These are phyloP conservation scores for Sarcophaga variegata DNA, from an alignment of 2,888 invertebrate genomes.

Conservation along the genomic window DNA sequence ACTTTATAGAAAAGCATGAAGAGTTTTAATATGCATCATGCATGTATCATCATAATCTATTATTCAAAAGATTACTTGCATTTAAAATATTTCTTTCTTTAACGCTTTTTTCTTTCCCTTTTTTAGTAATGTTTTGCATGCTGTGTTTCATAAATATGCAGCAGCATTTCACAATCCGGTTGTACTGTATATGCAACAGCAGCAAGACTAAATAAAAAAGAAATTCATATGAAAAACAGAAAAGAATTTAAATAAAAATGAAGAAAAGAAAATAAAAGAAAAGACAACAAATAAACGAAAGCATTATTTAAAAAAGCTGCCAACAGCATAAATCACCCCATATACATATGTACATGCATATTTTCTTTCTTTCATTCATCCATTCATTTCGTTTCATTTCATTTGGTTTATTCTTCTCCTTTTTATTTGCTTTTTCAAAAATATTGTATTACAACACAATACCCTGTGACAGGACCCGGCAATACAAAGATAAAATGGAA, in stretches of 20 bases:
- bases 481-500: conserved; percentile 27
- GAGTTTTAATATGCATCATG: conserved; percentile 53
- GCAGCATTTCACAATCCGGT: conserved; percentile 8
- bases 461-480: conserved; percentile 11
- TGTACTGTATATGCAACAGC: background rate
- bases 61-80: conserved; percentile 70
- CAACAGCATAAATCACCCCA: conserved; percentile 64
- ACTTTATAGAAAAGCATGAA: conserved; percentile 47
- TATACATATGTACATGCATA: conserved; percentile 25
- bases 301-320: conserved; percentile 62
- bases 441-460: conserved; percentile 53
- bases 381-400: conserved; percentile 3
- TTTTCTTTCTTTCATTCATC: background rate
- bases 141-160: conserved; percentile 60
- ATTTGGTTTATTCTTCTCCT: background rate
- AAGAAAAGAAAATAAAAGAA: conserved; percentile 34
- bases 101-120: background rate
- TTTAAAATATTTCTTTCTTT: conserved; percentile 44
- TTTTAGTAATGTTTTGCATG: conserved; percentile 48
- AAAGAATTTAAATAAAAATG: conserved; percentile 27
- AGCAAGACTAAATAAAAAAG: conserved; percentile 13
- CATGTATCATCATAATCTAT: conserved; percentile 68
- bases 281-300: conserved; percentile 42
- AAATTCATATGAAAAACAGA: conserved; percentile 11
- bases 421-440: conserved; percentile 39